Conservation (phyloP, 2,888 invertebrate species). For the Bombylius major region DNA sequence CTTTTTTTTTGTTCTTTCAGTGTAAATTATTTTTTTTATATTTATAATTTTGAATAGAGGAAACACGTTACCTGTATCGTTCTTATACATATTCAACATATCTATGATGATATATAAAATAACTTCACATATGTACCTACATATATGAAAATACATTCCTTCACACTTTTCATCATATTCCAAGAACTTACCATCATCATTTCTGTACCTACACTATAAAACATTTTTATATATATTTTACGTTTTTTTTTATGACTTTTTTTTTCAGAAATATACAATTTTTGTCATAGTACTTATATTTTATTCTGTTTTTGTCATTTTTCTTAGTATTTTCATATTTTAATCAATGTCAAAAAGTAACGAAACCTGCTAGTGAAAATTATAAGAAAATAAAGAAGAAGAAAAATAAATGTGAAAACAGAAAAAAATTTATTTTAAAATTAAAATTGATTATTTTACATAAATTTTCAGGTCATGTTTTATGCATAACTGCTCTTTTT, state of each 20-base stretch:
- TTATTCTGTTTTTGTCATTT: background rate
- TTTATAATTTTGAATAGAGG: background rate
- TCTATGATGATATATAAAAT: background rate
- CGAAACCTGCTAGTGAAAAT: too few relatives aligned
- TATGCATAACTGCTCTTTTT: too few relatives aligned
- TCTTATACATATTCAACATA: background rate
- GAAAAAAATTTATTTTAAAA: too few relatives aligned
- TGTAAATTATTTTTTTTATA: background rate
- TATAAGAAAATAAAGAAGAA: too few relatives aligned
- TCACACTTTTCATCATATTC: background rate
- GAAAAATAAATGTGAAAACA: too few relatives aligned
- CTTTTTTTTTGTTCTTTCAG: background rate
- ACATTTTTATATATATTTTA: too few relatives aligned
- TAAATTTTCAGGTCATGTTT: too few relatives aligned
- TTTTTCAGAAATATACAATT: background rate
- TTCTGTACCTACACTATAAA: too few relatives aligned
- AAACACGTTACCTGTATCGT: background rate
- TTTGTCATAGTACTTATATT: background rate
- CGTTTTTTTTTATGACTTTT: background rate
- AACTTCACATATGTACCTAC: background rate
- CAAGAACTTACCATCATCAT: too few relatives aligned
- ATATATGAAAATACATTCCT: background rate
- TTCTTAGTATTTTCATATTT: constrained; percentile 7
- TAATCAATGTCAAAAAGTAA: background rate
- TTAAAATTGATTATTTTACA: too few relatives aligned